These are phyloP conservation scores for Craterocephalus amniculus DNA, from an alignment of 2,797 vertebrate species.

Conservation along the genomic window DNA sequence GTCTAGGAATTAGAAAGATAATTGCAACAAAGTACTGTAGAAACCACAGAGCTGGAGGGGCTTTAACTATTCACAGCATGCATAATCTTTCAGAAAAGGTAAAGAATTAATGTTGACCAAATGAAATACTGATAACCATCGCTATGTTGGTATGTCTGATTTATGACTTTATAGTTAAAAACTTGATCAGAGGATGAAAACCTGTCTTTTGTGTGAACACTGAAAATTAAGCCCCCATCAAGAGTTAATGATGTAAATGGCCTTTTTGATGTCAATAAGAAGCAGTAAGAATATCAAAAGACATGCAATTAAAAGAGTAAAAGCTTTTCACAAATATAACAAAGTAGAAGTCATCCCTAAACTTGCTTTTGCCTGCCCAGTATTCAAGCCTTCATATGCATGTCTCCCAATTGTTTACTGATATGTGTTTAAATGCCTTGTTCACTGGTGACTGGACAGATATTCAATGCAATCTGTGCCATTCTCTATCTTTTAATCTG, in stretches of 20 bases:
- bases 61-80: slow-evolving; percentile 14
- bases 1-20: slow-evolving; percentile 33
- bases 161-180: neutral
- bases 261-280: neutral
- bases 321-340: neutral
- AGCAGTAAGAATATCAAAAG: neutral
- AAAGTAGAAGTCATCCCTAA: too few relatives aligned
- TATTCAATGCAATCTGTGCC: too few relatives aligned
- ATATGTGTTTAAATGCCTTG: too few relatives aligned
- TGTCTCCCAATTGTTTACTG: too few relatives aligned
- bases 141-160: neutral
- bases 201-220: neutral
- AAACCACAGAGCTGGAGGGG: slow-evolving; percentile 1
- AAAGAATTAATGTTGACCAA: slow-evolving; percentile 20
- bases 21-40: slow-evolving; percentile 12
- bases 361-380: neutral
- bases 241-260: neutral
- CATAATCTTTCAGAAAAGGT: slow-evolving; percentile 8
- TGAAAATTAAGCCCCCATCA: neutral
- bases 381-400: too few relatives aligned
- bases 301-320: neutral
- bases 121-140: slow-evolving; percentile 22
- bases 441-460: too few relatives aligned
- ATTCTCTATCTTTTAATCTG: neutral
- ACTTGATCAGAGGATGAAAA: neutral